Conservation (phyloP, 2,797 vertebrate species). For the Halcyon leucocephala region DNA sequence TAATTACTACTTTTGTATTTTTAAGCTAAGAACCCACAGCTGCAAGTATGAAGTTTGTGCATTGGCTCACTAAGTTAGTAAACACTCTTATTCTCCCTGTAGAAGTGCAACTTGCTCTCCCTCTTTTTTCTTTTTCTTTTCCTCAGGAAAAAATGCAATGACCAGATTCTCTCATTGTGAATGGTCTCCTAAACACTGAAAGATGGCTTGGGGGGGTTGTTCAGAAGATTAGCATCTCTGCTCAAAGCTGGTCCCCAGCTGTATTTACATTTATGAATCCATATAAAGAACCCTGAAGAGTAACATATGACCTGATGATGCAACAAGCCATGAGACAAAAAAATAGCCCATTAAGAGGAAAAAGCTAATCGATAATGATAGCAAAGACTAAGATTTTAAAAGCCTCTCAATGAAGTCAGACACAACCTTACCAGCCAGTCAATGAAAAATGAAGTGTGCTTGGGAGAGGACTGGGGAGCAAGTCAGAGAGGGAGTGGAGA, state of each 20-base stretch:
- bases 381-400: constrained; percentile 73
- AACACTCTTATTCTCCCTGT: neutral
- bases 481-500: neutral
- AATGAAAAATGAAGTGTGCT: neutral
- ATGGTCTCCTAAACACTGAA: neutral
- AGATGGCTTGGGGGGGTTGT: neutral
- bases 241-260: neutral
- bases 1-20: constrained; percentile 5
- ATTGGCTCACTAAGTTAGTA: neutral
- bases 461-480: neutral
- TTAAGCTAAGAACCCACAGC: neutral
- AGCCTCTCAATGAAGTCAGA: constrained; percentile 70
- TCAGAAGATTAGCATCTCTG: neutral
- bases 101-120: neutral
- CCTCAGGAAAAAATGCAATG: neutral
- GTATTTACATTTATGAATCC: constrained; percentile 36
- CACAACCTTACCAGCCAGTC: constrained; percentile 11
- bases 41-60: neutral
- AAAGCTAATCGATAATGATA: constrained; percentile 73
- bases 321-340: neutral
- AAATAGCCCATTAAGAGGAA: constrained; percentile 74
- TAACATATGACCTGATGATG: constrained; percentile 10
- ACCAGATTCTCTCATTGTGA: neutral
- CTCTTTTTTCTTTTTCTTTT: neutral
- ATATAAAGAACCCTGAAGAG: constrained; percentile 12